phyloP scores from a whole-genome alignment of 2,888 invertebrate species.

The Celastrina argiolus region DNA sequence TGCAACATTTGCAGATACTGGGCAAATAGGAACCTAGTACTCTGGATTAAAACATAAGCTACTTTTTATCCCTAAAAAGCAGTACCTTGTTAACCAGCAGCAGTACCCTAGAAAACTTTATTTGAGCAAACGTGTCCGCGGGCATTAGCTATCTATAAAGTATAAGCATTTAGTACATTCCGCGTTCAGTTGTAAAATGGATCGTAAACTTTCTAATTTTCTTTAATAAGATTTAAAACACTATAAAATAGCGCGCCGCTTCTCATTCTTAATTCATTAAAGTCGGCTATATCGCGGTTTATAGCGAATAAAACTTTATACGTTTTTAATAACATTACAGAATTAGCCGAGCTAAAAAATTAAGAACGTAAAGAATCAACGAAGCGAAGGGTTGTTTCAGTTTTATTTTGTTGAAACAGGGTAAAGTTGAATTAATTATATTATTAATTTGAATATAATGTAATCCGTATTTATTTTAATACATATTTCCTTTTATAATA shows the following conservation, averaged over 20 bases:
- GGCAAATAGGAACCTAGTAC: conserved; percentile 64
- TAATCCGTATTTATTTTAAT: too few species aligned
- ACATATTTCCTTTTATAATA: too few species aligned
- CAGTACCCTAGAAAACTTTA: too few species aligned
- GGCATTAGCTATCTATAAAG: neutral
- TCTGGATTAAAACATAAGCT: too few species aligned
- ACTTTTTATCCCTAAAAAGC: too few species aligned
- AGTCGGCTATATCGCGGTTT: conserved; percentile 45
- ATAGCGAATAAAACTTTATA: conserved; percentile 1
- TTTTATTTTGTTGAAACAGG: too few species aligned
- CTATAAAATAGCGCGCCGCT: conserved; percentile 59
- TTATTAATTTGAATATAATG: too few species aligned
- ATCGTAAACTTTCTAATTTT: conserved; percentile 58
- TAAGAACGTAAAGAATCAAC: neutral
- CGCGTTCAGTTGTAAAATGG: conserved; percentile 38
- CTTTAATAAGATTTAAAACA: conserved; percentile 57
- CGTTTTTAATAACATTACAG: neutral
- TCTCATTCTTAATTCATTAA: conserved; percentile 73
- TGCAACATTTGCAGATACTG: neutral
- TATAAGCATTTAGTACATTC: neutral
- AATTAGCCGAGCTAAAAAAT: neutral
- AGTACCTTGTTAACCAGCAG: too few species aligned
- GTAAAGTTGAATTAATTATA: too few species aligned
- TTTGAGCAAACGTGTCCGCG: too few species aligned
- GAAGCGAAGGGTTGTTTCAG: neutral